These are phyloP conservation scores for Drosophila santomea DNA, from an alignment of 1,140 invertebrate species.

Conservation along the genomic window DNA sequence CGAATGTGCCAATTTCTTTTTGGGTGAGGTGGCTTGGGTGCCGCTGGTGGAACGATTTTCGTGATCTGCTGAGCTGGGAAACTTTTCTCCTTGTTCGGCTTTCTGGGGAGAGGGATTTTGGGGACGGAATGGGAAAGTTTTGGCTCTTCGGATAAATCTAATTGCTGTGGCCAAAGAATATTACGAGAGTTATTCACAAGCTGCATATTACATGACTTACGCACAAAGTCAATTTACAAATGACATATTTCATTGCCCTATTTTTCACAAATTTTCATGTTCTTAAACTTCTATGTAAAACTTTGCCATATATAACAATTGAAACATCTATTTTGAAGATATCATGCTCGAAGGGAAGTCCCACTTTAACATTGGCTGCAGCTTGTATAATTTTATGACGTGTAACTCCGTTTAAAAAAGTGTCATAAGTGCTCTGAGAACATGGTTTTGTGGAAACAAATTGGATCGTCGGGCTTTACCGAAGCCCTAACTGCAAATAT, in stretches of 20 bases:
- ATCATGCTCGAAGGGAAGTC: too few species aligned
- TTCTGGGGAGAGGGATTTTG: slow-evolving; percentile 5
- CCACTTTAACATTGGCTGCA: background rate
- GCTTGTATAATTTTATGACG: background rate
- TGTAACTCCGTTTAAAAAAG: background rate
- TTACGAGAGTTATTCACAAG: background rate
- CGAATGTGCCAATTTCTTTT: slow-evolving; percentile 54
- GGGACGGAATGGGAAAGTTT: slow-evolving; percentile 21
- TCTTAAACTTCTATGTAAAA: too few species aligned
- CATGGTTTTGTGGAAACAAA: background rate
- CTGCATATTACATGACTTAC: background rate
- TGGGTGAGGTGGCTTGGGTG: slow-evolving; percentile 12
- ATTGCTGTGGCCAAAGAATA: slow-evolving; percentile 15
- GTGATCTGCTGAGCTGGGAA: slow-evolving; percentile 23
- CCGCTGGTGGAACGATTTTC: slow-evolving; percentile 6
- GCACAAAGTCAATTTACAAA: too few species aligned
- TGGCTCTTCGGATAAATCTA: slow-evolving; percentile 13
- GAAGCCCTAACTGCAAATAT: slow-evolving; percentile 13
- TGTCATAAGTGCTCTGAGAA: background rate
- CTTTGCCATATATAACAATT: too few species aligned
- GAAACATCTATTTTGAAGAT: too few species aligned
- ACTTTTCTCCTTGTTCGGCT: slow-evolving; percentile 41
- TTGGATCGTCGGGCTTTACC: background rate
- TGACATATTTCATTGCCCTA: too few species aligned
- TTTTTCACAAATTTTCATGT: too few species aligned